These are phyloP conservation scores for Branchellion lobata DNA, from an alignment of 2,888 invertebrate genomes.

Conservation along the genomic window DNA sequence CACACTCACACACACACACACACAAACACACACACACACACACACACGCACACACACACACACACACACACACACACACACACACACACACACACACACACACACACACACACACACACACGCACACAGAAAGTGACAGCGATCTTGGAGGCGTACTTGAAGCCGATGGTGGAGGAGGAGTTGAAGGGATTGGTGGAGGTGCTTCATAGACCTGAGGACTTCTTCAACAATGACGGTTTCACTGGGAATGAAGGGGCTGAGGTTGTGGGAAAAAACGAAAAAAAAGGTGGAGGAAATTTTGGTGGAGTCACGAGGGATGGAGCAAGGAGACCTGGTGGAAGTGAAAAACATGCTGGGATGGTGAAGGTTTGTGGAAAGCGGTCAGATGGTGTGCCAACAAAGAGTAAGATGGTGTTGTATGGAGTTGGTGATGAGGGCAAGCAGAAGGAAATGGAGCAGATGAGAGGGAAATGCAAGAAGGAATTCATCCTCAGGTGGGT, in stretches of 20 bases:
- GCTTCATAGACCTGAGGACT: constrained; percentile 26
- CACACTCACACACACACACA: constrained; percentile 6
- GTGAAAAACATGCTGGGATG: no score
- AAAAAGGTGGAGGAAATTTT: not conserved
- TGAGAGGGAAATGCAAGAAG: not conserved
- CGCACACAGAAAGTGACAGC: constrained; percentile 34
- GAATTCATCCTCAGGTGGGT: not conserved
- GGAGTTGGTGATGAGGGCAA: not conserved
- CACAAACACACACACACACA: constrained; percentile 17
- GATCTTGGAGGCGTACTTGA: constrained; percentile 20
- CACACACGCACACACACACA: constrained; percentile 27
- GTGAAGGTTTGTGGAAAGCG: no score
- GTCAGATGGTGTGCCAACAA: no score
- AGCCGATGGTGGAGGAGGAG: constrained; percentile 27
- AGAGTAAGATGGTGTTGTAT: no score
- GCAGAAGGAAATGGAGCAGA: not conserved
- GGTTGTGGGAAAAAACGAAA: not conserved
- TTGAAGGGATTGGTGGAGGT: constrained; percentile 32
- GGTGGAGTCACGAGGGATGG: no score
- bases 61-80: constrained; percentile 26
- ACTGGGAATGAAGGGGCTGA: not conserved
- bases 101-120: constrained; percentile 23
- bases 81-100: constrained; percentile 16
- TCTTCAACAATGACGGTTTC: not conserved
- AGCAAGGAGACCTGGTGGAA: not conserved